Conservation (phyloP, 1,140 invertebrate genomes). For the Megalonaias nervosa region DNA sequence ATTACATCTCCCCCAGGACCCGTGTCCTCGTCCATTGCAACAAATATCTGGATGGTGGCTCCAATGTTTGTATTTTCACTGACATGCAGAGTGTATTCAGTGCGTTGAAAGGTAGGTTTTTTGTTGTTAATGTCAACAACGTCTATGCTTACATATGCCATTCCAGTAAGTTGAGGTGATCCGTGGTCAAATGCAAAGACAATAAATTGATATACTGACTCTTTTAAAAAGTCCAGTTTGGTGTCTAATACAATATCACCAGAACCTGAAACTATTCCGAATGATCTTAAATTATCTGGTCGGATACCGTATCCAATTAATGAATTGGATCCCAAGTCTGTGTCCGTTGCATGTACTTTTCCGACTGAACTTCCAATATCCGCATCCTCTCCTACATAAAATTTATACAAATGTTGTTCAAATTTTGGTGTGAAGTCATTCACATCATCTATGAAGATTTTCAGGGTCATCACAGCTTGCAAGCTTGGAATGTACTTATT, state of each 20-base stretch:
- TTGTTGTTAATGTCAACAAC: conserved; percentile 32
- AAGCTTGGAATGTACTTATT: conserved; percentile 25
- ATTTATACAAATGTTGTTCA: conserved; percentile 8
- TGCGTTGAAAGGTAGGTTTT: conserved; percentile 10
- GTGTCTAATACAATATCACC: conserved; percentile 20
- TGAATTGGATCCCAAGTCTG: conserved; percentile 18
- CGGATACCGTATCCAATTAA: conserved; percentile 18
- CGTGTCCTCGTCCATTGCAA: conserved; percentile 20
- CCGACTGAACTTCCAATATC: conserved; percentile 7
- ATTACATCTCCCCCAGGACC: conserved; percentile 20
- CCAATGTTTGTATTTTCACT: conserved; percentile 12
- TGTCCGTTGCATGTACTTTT: conserved; percentile 14
- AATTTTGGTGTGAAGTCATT: conserved; percentile 29
- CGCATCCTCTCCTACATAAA: conserved; percentile 12
- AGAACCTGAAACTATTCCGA: conserved; percentile 14
- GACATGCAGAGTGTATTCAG: neutral
- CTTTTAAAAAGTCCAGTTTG: conserved; percentile 6
- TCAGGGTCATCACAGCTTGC: conserved; percentile 17
- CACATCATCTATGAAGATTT: conserved; percentile 20
- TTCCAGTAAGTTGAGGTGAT: conserved; percentile 19
- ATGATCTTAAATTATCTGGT: conserved; percentile 14
- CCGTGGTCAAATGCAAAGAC: conserved; percentile 29
- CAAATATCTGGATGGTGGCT: conserved; percentile 11
- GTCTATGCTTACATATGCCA: conserved; percentile 8
- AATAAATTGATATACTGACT: conserved; percentile 14